Conservation (phyloP, 2,888 invertebrate genomes). For the Pyrrhosoma nymphula region DNA sequence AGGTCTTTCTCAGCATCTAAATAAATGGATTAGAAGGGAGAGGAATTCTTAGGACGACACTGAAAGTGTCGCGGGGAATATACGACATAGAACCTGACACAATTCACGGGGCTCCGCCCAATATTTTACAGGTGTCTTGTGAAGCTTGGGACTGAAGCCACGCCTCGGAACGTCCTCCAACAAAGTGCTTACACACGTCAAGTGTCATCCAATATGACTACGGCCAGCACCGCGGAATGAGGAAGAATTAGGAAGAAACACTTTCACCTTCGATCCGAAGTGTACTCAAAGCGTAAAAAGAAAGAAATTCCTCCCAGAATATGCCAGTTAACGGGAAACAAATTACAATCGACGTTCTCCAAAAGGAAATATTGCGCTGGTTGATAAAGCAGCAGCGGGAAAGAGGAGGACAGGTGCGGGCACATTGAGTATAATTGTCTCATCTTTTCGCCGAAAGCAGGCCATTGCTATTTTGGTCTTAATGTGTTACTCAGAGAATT, state of each 20-base stretch:
- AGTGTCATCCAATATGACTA: conserved; percentile 50
- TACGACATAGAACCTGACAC: background rate
- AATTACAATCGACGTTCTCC: background rate
- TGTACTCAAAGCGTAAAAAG: background rate
- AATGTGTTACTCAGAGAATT: too few relatives aligned
- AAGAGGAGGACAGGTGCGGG: too few relatives aligned
- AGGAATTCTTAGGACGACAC: background rate
- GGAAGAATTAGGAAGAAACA: background rate
- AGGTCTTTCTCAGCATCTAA: background rate
- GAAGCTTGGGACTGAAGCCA: background rate
- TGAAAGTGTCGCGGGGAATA: background rate
- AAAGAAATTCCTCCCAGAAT: background rate
- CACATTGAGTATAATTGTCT: too few relatives aligned
- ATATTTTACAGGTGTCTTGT: background rate
- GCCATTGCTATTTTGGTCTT: too few relatives aligned
- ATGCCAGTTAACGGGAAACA: background rate
- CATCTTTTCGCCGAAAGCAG: too few relatives aligned
- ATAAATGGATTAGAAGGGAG: background rate
- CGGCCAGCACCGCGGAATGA: background rate
- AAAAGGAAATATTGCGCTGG: background rate
- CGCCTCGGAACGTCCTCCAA: conserved; percentile 25
- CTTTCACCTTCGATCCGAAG: conserved; percentile 36
- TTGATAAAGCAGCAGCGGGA: background rate
- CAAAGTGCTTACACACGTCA: conserved; percentile 22
- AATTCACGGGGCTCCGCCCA: conserved; percentile 19